Conservation (phyloP, 1,140 invertebrate species). For the Drepana arcuata region DNA sequence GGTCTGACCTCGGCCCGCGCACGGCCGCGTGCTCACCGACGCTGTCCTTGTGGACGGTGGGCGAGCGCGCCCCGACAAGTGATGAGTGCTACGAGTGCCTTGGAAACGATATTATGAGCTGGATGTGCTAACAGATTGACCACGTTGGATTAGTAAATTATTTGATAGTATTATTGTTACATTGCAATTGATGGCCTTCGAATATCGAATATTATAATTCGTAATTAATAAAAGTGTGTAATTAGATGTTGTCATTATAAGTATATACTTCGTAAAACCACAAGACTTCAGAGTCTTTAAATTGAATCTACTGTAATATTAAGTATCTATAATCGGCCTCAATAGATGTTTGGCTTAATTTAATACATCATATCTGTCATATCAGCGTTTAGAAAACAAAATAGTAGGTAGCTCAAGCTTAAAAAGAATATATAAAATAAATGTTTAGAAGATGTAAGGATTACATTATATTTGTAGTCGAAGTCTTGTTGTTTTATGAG, state of each 20-base stretch:
- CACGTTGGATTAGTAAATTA: constrained; percentile 14
- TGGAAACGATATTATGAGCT: constrained; percentile 12
- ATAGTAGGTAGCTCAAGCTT: too few species aligned
- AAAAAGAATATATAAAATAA: too few species aligned
- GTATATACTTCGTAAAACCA: constrained; percentile 5
- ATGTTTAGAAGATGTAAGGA: too few species aligned
- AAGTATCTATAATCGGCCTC: too few species aligned
- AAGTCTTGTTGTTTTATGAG: constrained; percentile 1
- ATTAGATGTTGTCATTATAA: constrained; percentile 14
- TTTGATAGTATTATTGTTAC: constrained; percentile 25
- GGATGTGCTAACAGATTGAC: constrained; percentile 12
- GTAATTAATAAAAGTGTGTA: constrained; percentile 4
- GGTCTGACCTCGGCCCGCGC: constrained; percentile 10
- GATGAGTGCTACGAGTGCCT: constrained; percentile 28
- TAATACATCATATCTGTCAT: too few species aligned
- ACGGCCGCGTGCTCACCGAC: too few species aligned
- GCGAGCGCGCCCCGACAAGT: constrained; percentile 1
- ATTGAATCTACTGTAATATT: too few species aligned
- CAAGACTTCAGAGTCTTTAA: too few species aligned
- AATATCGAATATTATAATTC: constrained; percentile 9
- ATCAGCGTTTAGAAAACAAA: too few species aligned
- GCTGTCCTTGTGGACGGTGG: constrained; percentile 1
- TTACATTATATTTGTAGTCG: too few species aligned
- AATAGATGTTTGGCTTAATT: too few species aligned
- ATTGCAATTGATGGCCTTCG: constrained; percentile 12